Evolutionary conservation across 53 echinoderm and acorn worm species (phyloP), one percentile per base, ranked within the genome.

Genomic region (Apostichopus leukothele): DNA sequence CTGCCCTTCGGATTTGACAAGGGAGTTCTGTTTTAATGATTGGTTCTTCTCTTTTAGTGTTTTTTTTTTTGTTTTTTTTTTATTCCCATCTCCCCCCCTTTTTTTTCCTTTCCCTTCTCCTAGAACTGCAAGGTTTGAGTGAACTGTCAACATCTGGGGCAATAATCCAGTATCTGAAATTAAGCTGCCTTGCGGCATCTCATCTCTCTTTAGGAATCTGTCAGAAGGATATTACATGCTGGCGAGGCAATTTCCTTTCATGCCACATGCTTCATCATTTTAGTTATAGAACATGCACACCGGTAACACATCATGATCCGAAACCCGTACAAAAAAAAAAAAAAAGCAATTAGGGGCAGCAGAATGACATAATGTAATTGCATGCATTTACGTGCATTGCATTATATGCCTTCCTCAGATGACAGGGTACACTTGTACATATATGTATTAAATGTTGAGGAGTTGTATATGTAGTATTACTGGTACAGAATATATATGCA

Each of bases 111-210:
- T 27, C 39, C 39, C 39, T 39, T 39, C 39, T 39, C 39, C 39
- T 2, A 39, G 39, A 39, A 39, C 81, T 81, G 57, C 71, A 81
- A 54, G 51, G 81, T 81, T 81, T 81, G 81, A 81, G 81, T 81
- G 59, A 81, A 55, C 81, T 81, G 81, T 81, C 81, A 81, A 81
- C 81, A 81, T 81, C 81, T 81, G 81, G 81, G 81, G 81, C 81
- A 81, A 81, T 81, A 81, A 81, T 79, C 79, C 51, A 53, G 79
- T 79, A 79, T 79, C 79, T 79, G 52, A 50, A 79, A 13, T 52
- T 19, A 79, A 79, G 79, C 79, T 52, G 51, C 53, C 79, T 79
- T 51, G 79, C 79, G 63, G 63, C 79, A 79, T 79, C 53, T 19
- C 53, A 19, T 19, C 79, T 52, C 53, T 52, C 79, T 79, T 53